Evolutionary conservation across 1,140 invertebrate genomes (phyloP).

Genomic region (Monochamus saltuarius): DNA sequence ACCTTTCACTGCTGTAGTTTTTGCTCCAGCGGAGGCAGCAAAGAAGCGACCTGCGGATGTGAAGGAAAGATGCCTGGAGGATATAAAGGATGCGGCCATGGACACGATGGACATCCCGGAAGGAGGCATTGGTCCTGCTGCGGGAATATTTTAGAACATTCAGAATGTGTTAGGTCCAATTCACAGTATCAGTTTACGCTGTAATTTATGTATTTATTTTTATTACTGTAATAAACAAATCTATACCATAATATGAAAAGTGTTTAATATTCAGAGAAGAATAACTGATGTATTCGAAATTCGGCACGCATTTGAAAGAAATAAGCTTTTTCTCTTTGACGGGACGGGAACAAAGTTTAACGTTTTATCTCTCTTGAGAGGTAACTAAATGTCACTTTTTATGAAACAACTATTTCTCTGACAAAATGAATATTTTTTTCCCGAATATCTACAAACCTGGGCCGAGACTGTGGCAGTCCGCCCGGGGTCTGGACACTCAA

Average conservation of each 20-base stretch:
- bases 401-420: too few species aligned
- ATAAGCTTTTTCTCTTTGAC: too few species aligned
- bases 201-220: slow-evolving; percentile 32
- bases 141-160: slow-evolving; percentile 62
- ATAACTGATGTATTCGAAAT: too few species aligned
- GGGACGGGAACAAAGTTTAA: too few species aligned
- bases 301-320: too few species aligned
- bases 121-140: slow-evolving; percentile 81
- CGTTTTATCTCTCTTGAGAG: too few species aligned
- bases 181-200: slow-evolving; percentile 59
- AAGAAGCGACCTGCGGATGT: slow-evolving; percentile 68
- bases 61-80: slow-evolving; percentile 71
- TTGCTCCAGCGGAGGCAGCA: slow-evolving; percentile 73
- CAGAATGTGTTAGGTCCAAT: slow-evolving; percentile 54
- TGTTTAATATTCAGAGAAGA: too few species aligned
- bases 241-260: neutral
- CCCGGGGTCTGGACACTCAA: too few species aligned
- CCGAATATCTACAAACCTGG: too few species aligned
- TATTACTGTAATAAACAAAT: neutral
- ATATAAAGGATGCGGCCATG: slow-evolving; percentile 77
- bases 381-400: too few species aligned
- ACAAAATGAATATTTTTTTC: too few species aligned
- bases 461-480: too few species aligned
- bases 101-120: slow-evolving; percentile 74
- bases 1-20: slow-evolving; percentile 80